Evolutionary conservation across 1,140 invertebrate genomes (phyloP), one percentile per base, ranked within the genome.

Genomic region (Papilio dardanus): DNA sequence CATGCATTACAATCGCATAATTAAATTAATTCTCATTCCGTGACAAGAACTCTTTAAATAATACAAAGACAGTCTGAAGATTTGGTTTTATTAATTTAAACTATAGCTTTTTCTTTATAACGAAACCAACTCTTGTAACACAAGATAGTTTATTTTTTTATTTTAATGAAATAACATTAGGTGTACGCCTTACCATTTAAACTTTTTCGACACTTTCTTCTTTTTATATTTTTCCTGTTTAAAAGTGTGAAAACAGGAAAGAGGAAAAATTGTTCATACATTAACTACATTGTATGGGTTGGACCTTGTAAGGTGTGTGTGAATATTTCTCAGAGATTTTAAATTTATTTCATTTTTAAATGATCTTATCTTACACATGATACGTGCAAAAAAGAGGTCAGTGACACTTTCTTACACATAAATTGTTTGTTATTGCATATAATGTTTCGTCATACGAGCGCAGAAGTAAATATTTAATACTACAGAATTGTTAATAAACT

Each of bases 331-430:
- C 24, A 30, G 54, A 62, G 24, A 28, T 28, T 28, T 62, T 5
- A 62, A 62, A 12, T 62, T 62, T 62, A 62, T 62, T 50, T 50
- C 21, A 50, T 50, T 62, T 62, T 28, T 14, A 62, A 28, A n/a
- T 62, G 54, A 62, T 62, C 14, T 62, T 62, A 62, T 62, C 54
- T 28, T 28, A 28, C 12, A 62, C 54, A 28, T 14, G 54, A 62
- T 62, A 16, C 54, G 12, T 28, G 54, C 30, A 28, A 62, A 62
- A 46, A 62, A 30, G 24, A 62, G 54, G 54, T 62, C 54, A 62
- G 54, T 62, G 54, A 62, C 24, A 62, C 54, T 62, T 62, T 30
- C 50, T 54, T 54, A 54, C 7, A 54, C 50, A 54, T 54, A 54
- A 54, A 54, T 54, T 54, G 50, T 46, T 46, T 46, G 42, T 54